Percentiles rank a stretch among this genome's conserved stretches.
phyloP scores from a whole-genome alignment of 1,140 invertebrate genomes.

The Arctopsyche grandis region DNA sequence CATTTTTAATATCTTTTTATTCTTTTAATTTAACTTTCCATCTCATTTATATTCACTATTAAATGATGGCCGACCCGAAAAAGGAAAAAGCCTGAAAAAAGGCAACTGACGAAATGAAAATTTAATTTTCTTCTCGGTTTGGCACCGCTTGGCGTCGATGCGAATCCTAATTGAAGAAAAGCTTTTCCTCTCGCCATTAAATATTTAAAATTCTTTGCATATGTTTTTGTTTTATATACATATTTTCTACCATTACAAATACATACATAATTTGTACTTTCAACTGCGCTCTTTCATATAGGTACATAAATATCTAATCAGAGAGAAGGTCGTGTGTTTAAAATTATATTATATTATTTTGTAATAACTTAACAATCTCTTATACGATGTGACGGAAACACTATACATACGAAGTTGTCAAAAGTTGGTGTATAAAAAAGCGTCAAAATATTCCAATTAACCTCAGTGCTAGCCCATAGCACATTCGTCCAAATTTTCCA shows the following conservation, averaged over 20 bases:
- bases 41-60: slow-evolving; percentile 38
- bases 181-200: slow-evolving; percentile 30
- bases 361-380: too few species aligned
- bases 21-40: slow-evolving; percentile 15
- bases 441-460: neutral
- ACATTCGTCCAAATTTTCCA: neutral
- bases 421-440: too few species aligned
- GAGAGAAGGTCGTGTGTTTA: too few species aligned
- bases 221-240: neutral
- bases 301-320: too few species aligned
- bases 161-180: slow-evolving; percentile 44
- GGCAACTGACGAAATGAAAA: slow-evolving; percentile 44
- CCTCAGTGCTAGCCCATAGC: neutral
- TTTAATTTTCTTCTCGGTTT: slow-evolving; percentile 45
- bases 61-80: slow-evolving; percentile 36
- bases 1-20: slow-evolving; percentile 6
- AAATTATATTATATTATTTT: too few species aligned
- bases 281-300: too few species aligned
- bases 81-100: slow-evolving; percentile 23
- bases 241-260: too few species aligned
- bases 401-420: too few species aligned
- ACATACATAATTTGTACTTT: too few species aligned
- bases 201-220: slow-evolving; percentile 29
- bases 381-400: too few species aligned
- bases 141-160: slow-evolving; percentile 33